These are phyloP conservation scores for Rousettus madagascariensis DNA, from an alignment of 2,797 vertebrate genomes.

Conservation along the genomic window DNA sequence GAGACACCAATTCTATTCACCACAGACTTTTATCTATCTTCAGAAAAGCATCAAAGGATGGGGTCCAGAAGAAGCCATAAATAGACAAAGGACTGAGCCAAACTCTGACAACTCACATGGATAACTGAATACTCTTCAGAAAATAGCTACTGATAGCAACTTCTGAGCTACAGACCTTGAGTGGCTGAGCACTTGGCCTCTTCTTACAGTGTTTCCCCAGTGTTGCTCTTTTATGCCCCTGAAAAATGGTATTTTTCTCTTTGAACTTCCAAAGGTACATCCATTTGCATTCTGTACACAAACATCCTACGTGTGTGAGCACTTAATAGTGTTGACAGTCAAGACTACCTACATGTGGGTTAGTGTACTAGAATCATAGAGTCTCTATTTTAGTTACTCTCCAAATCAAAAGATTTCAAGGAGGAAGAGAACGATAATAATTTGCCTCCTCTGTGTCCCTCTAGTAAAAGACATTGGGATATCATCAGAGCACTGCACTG, in stretches of 20 bases:
- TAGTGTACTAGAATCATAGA: neutral
- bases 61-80: neutral
- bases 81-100: neutral
- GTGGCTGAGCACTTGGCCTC: neutral
- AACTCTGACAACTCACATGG: neutral
- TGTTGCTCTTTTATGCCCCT: neutral
- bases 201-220: neutral
- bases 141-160: neutral
- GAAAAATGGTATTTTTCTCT: neutral
- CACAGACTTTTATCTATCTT: neutral
- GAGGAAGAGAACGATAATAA: neutral
- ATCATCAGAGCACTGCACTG: neutral
- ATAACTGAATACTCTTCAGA: neutral
- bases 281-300: neutral
- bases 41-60: neutral
- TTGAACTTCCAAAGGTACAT: neutral
- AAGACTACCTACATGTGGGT: fast-evolving
- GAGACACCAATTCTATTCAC: neutral
- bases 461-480: slow-evolving; percentile 53
- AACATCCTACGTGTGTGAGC: neutral
- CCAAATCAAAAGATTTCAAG: neutral
- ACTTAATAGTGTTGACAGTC: neutral
- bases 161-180: neutral
- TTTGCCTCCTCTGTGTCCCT: slow-evolving; percentile 2
- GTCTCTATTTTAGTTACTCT: neutral